These are phyloP conservation scores for Dipodomys spectabilis DNA, from an alignment of 2,113 vertebrate species.

Conservation along the genomic window DNA sequence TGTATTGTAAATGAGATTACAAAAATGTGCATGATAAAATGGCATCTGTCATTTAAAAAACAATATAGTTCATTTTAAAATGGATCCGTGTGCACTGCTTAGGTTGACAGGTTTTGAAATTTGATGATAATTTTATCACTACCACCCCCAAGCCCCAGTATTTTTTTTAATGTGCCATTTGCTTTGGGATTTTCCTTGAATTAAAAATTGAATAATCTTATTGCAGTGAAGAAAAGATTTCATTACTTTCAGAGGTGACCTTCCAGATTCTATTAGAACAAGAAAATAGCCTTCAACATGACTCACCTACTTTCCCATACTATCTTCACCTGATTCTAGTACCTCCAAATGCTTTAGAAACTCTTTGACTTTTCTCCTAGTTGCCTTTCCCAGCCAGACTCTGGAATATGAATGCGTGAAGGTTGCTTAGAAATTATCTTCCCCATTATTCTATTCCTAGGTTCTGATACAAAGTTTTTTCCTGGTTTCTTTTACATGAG, in stretches of 20 bases:
- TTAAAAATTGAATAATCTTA: slow-evolving; percentile 83
- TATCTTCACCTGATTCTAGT: slow-evolving; percentile 21
- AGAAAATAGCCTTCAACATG: slow-evolving; percentile 75
- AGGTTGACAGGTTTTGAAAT: slow-evolving; percentile 76
- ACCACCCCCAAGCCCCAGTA: slow-evolving; percentile 63
- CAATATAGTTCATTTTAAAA: slow-evolving; percentile 75
- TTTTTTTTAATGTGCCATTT: slow-evolving; percentile 67
- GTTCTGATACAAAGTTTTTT: not conserved
- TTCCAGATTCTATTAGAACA: slow-evolving; percentile 79
- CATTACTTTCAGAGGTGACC: slow-evolving; percentile 82
- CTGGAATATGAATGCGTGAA: not conserved
- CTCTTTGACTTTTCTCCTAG: slow-evolving; percentile 49
- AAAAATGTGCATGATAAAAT: slow-evolving; percentile 61
- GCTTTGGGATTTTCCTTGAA: slow-evolving; percentile 80
- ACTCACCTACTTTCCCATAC: slow-evolving; percentile 43
- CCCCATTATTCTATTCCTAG: not conserved
- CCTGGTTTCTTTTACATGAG: no score
- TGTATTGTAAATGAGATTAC: slow-evolving; percentile 60
- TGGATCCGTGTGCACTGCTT: slow-evolving; percentile 10
- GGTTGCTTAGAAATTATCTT: not conserved
- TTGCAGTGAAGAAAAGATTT: slow-evolving; percentile 73
- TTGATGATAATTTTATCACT: slow-evolving; percentile 77
- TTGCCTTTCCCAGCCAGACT: slow-evolving; percentile 28
- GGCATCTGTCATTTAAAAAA: slow-evolving; percentile 71
- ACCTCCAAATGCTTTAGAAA: slow-evolving; percentile 50